Evolutionary conservation across 2,113 vertebrate species (phyloP).

Genomic region (Mobula birostris): DNA sequence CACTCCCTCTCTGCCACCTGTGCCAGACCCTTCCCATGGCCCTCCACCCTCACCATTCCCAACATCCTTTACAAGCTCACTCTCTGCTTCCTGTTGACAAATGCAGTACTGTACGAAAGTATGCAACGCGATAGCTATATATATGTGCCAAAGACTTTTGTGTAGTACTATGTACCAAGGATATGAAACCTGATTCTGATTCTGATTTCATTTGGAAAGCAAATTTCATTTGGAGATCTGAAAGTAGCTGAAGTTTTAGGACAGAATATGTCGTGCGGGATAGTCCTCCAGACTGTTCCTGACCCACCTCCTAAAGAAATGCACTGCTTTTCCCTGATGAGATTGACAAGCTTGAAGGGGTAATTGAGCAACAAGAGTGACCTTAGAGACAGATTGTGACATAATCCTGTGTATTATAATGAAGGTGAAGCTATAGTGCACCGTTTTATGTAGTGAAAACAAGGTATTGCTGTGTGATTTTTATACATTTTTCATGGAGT

Average conservation of each 20-base stretch:
- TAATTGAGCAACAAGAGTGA: conserved; percentile 12
- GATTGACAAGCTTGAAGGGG: neutral
- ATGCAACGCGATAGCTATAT: too few species aligned
- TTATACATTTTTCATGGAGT: neutral
- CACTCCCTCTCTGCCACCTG: too few species aligned
- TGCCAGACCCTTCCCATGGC: too few species aligned
- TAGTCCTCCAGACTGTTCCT: neutral
- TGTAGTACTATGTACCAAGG: too few species aligned
- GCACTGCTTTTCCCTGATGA: neutral
- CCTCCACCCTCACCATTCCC: too few species aligned
- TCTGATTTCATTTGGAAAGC: neutral
- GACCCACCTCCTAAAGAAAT: neutral
- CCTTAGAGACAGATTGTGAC: conserved; percentile 2
- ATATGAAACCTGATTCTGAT: too few species aligned
- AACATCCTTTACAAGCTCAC: too few species aligned
- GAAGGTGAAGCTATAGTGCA: neutral
- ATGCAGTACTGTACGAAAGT: too few species aligned
- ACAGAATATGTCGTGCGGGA: neutral
- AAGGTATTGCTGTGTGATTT: neutral
- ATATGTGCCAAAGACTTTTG: too few species aligned
- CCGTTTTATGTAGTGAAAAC: neutral
- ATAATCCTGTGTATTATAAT: neutral
- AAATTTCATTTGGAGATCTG: neutral
- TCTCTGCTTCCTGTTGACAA: too few species aligned
- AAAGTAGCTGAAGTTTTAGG: neutral